Evolutionary conservation across 92 coral and sea anemone species (phyloP).

Genomic region (Zoanthus sansibaricus): DNA sequence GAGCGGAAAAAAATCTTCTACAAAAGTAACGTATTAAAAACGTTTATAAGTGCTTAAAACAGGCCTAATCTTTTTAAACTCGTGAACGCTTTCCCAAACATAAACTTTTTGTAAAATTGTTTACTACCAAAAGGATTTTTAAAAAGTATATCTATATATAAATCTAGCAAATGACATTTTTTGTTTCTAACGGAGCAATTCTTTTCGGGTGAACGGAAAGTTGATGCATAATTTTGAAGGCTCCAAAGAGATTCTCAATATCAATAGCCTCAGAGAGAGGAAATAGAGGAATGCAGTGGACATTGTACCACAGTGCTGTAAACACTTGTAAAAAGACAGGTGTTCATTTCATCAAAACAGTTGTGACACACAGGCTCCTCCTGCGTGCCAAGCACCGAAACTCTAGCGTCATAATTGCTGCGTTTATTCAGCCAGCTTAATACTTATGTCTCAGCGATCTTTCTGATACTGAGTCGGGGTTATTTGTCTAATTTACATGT

Average conservation of each 20-base stretch:
- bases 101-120: too few species aligned
- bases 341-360: slow-evolving; percentile 15
- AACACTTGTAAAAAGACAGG: slow-evolving; percentile 35
- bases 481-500: slow-evolving; percentile 38
- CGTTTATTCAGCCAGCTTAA: slow-evolving; percentile 15
- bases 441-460: slow-evolving; percentile 40
- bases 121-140: too few species aligned
- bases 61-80: too few species aligned
- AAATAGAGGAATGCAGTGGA: slow-evolving; percentile 33
- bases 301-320: slow-evolving; percentile 7
- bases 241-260: neutral
- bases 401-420: neutral
- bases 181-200: neutral
- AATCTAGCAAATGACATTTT: neutral
- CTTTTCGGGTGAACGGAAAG: neutral
- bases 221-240: neutral
- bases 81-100: too few species aligned
- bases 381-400: neutral
- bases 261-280: slow-evolving; percentile 11
- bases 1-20: too few species aligned
- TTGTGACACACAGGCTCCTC: neutral
- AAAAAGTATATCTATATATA: neutral
- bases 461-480: slow-evolving; percentile 26
- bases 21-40: too few species aligned
- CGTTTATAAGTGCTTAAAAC: too few species aligned